Base-by-base conservation (phyloP, 1,140 invertebrate species). In the Bacillus rossius region DNA sequence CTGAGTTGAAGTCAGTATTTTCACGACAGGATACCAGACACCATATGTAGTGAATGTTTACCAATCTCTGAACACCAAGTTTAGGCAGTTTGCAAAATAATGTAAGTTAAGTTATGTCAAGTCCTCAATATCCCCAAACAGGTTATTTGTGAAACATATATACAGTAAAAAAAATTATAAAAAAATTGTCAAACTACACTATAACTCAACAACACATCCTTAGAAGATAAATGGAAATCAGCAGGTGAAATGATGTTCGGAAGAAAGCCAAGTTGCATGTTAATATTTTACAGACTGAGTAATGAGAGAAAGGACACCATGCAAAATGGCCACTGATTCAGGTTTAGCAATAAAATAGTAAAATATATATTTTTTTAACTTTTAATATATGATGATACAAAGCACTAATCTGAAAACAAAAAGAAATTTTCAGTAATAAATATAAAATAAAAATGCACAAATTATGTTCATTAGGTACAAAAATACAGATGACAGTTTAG, bases 21-120 rank as follows among this genome's bases (percentile, higher is more conserved):
- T 16, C 42, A n/a, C 38, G 3, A 16, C 47, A 59, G 62, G 4
- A 61, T 64, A 25, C 61, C 61, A 2, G 40, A 57, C 17, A 25
- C 20, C 16, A 2, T 65, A 3, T 34, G 51, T 22, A 26, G 38
- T 34, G 61, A 65, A 64, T 29, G 65, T 42, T 34, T 14, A 60
- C 34, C 53, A 54, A 22, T 22, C 25, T 49, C 14, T 7, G 13
- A 49, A 25, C 25, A 4, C n/a, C 14, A 49, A 70, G 20, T 75
- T 76, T 45, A 42, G 45, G 59, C 37, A 67, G 42, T 77, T 77
- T 64, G 60, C 68, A 10, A 59, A 67, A 29, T 52, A 67, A 2
- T 76, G 69, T 66, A 62, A 66, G 16, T 71, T 77, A 57, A 54
- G 60, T 1, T 65, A 74, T 38, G 50, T 66, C 16, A 75, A 73